Evolutionary conservation across 1,140 invertebrate genomes (phyloP), one percentile per base, ranked within the genome.

Genomic region (Ganaspis sp.): DNA sequence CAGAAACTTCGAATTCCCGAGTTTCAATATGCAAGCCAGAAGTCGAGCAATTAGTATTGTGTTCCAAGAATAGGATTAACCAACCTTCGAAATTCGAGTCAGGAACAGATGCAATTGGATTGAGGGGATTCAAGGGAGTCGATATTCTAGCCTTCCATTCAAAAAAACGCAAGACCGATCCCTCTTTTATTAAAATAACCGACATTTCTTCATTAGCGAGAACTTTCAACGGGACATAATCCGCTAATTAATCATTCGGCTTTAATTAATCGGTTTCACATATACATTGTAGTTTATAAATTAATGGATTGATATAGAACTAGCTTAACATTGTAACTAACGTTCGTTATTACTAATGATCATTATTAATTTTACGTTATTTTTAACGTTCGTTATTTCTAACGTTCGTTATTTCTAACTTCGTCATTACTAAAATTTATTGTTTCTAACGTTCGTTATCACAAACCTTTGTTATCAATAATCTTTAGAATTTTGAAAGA

Each of bases 41-140:
- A 64, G 58, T 64, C 58, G 58, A 64, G 58, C 58, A 64, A 64
- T 64, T 64, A 64, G 58, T 64, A 64, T 64, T 64, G 58, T 64
- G 58, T 64, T 26, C 58, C 58, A 64, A 64, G 58, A 64, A 64
- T 64, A 64, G 58, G 26, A 64, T 64, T 64, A 64, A 64, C 58
- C 58, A 34, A 29, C 58, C 58, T 64, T 64, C 58, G 58, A 64
- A 64, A 64, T 64, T 64, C 58, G 58, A 64, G 58, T 64, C 58
- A 64, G 58, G 58, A 64, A 64, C 58, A n/a, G 23, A 64, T 64
- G 58, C 58, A 64, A 64, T 64, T 64, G 58, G 26, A 64, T 64
- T 64, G 58, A 64, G 58, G 15, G 58, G 58, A 64, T 64, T 29
- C 58, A 64, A 64, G 58, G 58, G 58, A 64, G 23, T 64, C 58